Percentiles rank a stretch among this genome's conserved stretches.
phyloP scores from a whole-genome alignment of 2,888 invertebrate species.

The Tinea trinotella region DNA sequence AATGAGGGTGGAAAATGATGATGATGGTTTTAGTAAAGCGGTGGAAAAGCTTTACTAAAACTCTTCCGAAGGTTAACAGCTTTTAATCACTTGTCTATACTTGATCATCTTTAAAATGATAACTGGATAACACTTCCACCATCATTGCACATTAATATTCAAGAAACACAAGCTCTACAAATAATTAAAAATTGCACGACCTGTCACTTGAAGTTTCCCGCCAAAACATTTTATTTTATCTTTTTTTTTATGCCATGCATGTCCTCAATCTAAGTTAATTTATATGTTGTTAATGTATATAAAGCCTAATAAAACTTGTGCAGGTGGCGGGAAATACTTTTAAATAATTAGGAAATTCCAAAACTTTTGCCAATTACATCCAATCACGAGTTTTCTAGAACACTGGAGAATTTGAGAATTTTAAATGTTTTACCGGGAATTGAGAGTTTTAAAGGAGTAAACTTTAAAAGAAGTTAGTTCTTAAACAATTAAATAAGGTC shows the following conservation, averaged over 20 bases:
- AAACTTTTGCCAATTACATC: conserved; percentile 10
- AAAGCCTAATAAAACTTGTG: not conserved
- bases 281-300: not conserved
- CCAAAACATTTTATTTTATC: too few relatives aligned
- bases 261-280: not conserved
- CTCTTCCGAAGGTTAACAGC: not conserved
- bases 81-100: too few relatives aligned
- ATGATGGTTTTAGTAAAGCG: too few relatives aligned
- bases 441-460: not conserved
- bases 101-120: not conserved
- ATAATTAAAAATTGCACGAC: too few relatives aligned
- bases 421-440: conserved; percentile 4
- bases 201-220: too few relatives aligned
- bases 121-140: too few relatives aligned
- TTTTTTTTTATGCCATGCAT: too few relatives aligned
- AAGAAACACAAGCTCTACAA: too few relatives aligned
- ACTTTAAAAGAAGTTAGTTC: not conserved
- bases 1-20: too few relatives aligned
- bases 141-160: too few relatives aligned
- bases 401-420: not conserved
- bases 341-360: conserved; percentile 10
- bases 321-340: conserved; percentile 8
- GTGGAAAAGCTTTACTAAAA: too few relatives aligned
- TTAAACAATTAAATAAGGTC: not conserved
- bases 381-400: conserved; percentile 3